Percentiles rank a stretch among this genome's conserved stretches.
These are phyloP conservation scores for Epirrhoe alternata DNA, from an alignment of 2,888 invertebrate species.

Conservation along the genomic window DNA sequence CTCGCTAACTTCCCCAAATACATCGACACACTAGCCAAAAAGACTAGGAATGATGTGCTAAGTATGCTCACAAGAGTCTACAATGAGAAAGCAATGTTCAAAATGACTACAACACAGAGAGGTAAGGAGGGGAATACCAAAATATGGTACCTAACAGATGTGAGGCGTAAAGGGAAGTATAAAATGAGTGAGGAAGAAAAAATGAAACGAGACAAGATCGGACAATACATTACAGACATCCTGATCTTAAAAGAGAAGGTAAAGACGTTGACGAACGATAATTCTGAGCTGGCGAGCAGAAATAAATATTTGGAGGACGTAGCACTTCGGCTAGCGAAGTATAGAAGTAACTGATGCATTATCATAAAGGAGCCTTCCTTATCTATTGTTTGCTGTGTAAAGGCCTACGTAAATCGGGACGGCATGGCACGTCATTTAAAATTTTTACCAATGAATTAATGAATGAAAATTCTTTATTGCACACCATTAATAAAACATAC, in stretches of 20 bases:
- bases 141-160: slow-evolving; percentile 55
- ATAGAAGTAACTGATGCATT: slow-evolving; percentile 27
- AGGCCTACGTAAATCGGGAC: no score
- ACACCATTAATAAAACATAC: no score
- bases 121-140: slow-evolving; percentile 57
- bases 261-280: slow-evolving; percentile 41
- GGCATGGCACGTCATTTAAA: no score
- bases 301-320: slow-evolving; percentile 44
- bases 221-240: slow-evolving; percentile 43
- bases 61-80: slow-evolving; percentile 57
- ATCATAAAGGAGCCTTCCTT: neutral
- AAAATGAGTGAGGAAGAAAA: slow-evolving; percentile 45
- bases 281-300: slow-evolving; percentile 41
- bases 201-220: slow-evolving; percentile 44
- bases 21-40: slow-evolving; percentile 53
- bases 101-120: slow-evolving; percentile 56
- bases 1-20: slow-evolving; percentile 56
- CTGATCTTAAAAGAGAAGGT: slow-evolving; percentile 45
- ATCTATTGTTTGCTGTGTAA: neutral
- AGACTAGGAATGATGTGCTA: slow-evolving; percentile 50
- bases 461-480: no score
- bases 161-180: slow-evolving; percentile 42
- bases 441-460: no score
- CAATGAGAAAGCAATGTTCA: slow-evolving; percentile 58
- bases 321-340: slow-evolving; percentile 40